Evolutionary conservation across 2,797 vertebrate species (phyloP), one percentile per base, ranked within the genome.

Genomic region (Takifugu ocellatus): DNA sequence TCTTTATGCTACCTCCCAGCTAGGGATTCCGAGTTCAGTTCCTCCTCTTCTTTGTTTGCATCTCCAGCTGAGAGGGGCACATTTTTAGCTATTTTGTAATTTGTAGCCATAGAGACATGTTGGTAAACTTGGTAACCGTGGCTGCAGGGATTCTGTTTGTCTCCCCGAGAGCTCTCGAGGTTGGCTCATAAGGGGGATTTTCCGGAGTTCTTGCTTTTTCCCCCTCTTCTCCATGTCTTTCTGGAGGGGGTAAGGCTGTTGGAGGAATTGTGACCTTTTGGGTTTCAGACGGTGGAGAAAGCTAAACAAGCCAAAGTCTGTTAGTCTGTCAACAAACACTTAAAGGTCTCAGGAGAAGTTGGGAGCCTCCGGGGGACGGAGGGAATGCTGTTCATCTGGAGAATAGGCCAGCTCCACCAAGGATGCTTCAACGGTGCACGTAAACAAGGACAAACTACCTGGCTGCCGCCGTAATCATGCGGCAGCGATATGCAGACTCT

Each of bases 61-160:
- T 66, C 72, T 73, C 64, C 55, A 63, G 72, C 78, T 70, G 62
- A 75, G 75, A 65, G 70, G 83, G 69, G 59, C 16, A 25, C 43
- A 59, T 82, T 75, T 77, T 56, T 59, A 54, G 66, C 68, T 75
- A 85, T 87, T 87, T 80, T 82, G 81, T 78, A 70, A 88, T 87
- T 84, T 82, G 87, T 91, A 85, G 81, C 88, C 90, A 90, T 90
- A 85, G 86, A 77, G 70, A 91, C 86, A 80, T 89, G 86, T 91
- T 89, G 81, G 85, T 90, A 89, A 88, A 91, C 87, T 88, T 84
- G 77, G 83, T 83, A 83, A 87, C 82, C 61, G 82, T 78, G 78
- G 83, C 84, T 86, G 84, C 83, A 78, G 72, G 72, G 70, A 83
- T 87, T 71, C 79, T 78, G 74, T 85, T 88, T 87, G 84, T 88